Base-by-base conservation (phyloP, 2,888 invertebrate species). In the Oconnorella tubifera region DNA sequence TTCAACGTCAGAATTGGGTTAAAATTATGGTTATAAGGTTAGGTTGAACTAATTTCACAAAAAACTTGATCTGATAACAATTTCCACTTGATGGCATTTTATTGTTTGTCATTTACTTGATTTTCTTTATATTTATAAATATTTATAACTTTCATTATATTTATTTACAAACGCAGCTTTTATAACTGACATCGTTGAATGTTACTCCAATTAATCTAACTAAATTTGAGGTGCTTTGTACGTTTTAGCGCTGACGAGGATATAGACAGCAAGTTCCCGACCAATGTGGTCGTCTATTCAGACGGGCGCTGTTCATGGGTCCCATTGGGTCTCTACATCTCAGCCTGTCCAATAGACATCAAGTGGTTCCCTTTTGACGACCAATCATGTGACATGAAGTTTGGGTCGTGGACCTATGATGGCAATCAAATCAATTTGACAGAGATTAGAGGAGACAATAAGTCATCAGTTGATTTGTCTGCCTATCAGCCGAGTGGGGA, bases 321-420 rank as follows among this genome's bases (percentile, higher is more conserved):
- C 23, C 73, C 73, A 10, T 70, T 68, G 27, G 73, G 73, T 2
- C 68, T 73, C 53, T 73, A 70, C 67, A 72, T 72, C 56, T 63
- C 67, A 49, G 65, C 70, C 61, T 73, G 73, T 32, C 59, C 73
- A 66, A 73, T 73, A 29, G 67, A 73, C 65, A 73, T 73, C 60
- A 64, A 67, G 56, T 72, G 71, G 71, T 72, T 72, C 49, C 73
- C 73, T 1, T 73, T 73, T 55, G 73, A 73, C 65, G 72, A 73
- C 59, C 73, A 73, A 66, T 63, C 58, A 33, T 73, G 74, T 59
- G 64, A 55, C 29, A 68, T 74, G 69, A 74, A 74, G 66, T 74
- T 74, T 59, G 74, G 74, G 0, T 72, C 72, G 6, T 74, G 74
- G 74, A 74, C 74, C 2, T 74, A 74, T 59, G 74, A 74, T 56